phyloP scores from a whole-genome alignment of 2,888 invertebrate genomes.

The Chamaedrilus cognettii region DNA sequence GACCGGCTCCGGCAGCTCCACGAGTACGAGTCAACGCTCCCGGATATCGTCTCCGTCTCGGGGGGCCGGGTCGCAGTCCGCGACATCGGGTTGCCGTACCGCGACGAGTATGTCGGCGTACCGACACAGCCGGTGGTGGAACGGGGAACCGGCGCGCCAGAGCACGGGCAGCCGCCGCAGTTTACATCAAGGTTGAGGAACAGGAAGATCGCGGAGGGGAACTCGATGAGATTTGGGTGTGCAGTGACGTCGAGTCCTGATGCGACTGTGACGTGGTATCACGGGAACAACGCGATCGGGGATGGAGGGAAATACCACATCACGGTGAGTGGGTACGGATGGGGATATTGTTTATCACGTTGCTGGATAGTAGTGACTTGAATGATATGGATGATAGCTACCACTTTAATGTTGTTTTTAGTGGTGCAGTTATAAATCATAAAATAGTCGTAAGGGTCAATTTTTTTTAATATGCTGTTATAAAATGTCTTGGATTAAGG shows the following conservation, averaged over 20 bases:
- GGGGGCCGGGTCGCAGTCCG: background rate
- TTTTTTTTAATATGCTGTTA: too few species aligned
- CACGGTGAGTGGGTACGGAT: slow-evolving; percentile 26
- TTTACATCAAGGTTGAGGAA: slow-evolving; percentile 34
- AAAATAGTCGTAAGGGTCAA: too few species aligned
- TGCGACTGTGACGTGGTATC: slow-evolving; percentile 33
- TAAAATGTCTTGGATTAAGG: too few species aligned
- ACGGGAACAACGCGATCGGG: slow-evolving; percentile 22
- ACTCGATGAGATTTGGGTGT: slow-evolving; percentile 33
- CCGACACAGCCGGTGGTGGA: background rate
- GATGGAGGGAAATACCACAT: slow-evolving; percentile 20
- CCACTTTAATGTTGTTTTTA: too few species aligned
- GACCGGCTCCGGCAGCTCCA: background rate
- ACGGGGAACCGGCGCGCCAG: background rate
- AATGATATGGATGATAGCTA: too few species aligned
- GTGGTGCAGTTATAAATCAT: too few species aligned
- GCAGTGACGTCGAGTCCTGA: slow-evolving; percentile 32
- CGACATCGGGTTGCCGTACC: background rate
- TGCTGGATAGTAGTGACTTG: too few species aligned
- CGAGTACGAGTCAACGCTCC: background rate
- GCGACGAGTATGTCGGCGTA: background rate
- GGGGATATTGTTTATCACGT: too few species aligned
- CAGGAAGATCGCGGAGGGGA: slow-evolving; percentile 28
- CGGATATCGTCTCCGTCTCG: too few species aligned
- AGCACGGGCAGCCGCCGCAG: slow-evolving; percentile 22